These are phyloP conservation scores for Pristiophorus japonicus DNA, from an alignment of 2,113 vertebrate genomes.

Conservation along the genomic window DNA sequence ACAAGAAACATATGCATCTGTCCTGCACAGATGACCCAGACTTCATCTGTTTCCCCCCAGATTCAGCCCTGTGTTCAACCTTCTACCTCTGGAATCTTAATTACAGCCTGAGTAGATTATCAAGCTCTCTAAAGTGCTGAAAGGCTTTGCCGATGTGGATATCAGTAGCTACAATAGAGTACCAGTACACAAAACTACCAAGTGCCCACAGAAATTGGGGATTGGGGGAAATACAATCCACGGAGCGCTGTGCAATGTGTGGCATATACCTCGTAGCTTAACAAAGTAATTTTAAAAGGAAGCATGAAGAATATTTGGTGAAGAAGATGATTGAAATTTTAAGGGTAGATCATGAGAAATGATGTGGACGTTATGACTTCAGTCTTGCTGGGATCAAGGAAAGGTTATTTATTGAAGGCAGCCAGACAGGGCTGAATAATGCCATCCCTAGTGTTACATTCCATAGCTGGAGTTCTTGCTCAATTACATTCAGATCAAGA, in stretches of 20 bases:
- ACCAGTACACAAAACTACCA: not conserved
- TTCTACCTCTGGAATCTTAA: slow-evolving; percentile 21
- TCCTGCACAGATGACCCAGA: not conserved
- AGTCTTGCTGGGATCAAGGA: not conserved
- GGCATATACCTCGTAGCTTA: no score
- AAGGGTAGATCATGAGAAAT: not conserved
- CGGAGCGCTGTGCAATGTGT: not conserved
- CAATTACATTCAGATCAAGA: slow-evolving; percentile 27
- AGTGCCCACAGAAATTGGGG: not conserved
- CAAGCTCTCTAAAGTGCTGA: not conserved
- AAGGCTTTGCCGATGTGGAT: slow-evolving; percentile 28
- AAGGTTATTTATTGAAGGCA: slow-evolving; percentile 3
- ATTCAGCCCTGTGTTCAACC: not conserved
- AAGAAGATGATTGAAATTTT: slow-evolving; percentile 16
- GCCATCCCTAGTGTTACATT: not conserved
- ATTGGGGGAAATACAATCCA: not conserved
- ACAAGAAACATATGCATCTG: slow-evolving; percentile 1
- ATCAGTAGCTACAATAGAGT: slow-evolving; percentile 4
- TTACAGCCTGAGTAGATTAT: not conserved
- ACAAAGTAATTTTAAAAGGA: slow-evolving; percentile 5
- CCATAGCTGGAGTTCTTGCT: not conserved
- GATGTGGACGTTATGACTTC: not conserved
- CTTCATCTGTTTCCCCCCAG: slow-evolving; percentile 15
- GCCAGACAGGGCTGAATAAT: not conserved
- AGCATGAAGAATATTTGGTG: not conserved